phyloP scores from a whole-genome alignment of 1,140 invertebrate species.

The Sweltsa coloradensis region DNA sequence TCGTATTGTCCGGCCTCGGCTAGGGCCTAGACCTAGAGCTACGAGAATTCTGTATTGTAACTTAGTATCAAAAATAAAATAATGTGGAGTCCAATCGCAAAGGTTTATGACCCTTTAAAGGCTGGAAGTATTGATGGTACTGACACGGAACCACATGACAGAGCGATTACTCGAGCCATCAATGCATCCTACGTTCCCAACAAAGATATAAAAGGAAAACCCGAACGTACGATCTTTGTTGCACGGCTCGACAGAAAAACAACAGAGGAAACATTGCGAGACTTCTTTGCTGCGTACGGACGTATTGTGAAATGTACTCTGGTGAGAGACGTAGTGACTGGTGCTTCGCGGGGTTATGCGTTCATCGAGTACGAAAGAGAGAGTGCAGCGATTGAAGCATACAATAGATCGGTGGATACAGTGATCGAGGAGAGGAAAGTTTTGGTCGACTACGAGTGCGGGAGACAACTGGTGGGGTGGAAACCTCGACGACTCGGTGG shows the following conservation, averaged over 20 bases:
- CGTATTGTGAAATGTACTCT: constrained; percentile 51
- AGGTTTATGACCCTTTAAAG: constrained; percentile 51
- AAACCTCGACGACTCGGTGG: constrained; percentile 70
- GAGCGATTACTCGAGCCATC: constrained; percentile 59
- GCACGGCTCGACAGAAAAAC: constrained; percentile 61
- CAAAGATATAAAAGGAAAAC: constrained; percentile 50
- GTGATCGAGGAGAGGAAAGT: constrained; percentile 49
- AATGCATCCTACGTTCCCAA: constrained; percentile 54
- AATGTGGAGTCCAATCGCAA: constrained; percentile 40
- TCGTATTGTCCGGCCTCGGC: too few relatives aligned
- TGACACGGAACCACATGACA: constrained; percentile 70
- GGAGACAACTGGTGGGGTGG: constrained; percentile 56
- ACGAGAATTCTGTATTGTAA: too few relatives aligned
- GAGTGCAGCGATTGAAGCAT: constrained; percentile 44
- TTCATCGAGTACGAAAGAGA: constrained; percentile 68
- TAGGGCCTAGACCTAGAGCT: too few relatives aligned
- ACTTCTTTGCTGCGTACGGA: constrained; percentile 52
- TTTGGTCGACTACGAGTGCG: constrained; percentile 42
- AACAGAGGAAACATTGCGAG: constrained; percentile 37
- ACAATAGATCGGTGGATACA: constrained; percentile 43
- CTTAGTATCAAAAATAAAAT: too few relatives aligned
- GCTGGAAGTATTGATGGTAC: constrained; percentile 77
- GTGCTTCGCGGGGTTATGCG: constrained; percentile 68
- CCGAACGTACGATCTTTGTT: constrained; percentile 65
- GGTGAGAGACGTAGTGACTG: constrained; percentile 70